Base-by-base conservation (phyloP, 2,888 invertebrate genomes). In the Pterostichus niger region DNA sequence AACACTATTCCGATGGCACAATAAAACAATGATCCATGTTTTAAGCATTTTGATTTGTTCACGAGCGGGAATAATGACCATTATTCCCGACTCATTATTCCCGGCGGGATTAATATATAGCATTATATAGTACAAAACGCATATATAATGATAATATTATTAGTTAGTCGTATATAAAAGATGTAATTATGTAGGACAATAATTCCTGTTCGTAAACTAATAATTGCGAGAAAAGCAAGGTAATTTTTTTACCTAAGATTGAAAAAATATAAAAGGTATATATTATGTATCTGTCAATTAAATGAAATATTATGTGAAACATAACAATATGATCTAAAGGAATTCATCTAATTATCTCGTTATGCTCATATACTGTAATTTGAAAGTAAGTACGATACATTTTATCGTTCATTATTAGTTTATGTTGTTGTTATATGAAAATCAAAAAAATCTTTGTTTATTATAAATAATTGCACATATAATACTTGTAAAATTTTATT, bases 271-370 rank as follows among this genome's bases (percentile, higher is more conserved):
- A 49, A 9, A n/a, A 6, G 2, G n/a, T n/a, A 49, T 31, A 33
- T 64, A 13, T 5, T 44, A 71, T 68, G 35, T 24, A 17, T 44
- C 17, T 71, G 68, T 71, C 44, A 71, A 44, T 71, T 44, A 71
- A 3, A 44, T 71, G 17, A 46, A 71, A 24, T 71, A 71, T 71
- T 46, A 17, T 40, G 7, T 64, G 13, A 71, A 44, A 44, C 15
- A 44, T 71, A 71, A 71, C 40, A 71, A 46, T 44, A 15, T 15
- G 68, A 71, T 40, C 15, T 71, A 6, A 15, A 10, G 15, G 68
- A 40, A 71, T 71, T 71, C 24, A 15, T 44, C 68, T 71, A 71
- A 71, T 71, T 71, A 71, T 71, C 68, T 64, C n/a, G 35, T 64
- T 64, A 64, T 64, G 35, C 31, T 13, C 15, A 64, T 6, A n/a